Base-by-base conservation (phyloP, 2,888 invertebrate species). In the Drosophila neoperkinsi region DNA sequence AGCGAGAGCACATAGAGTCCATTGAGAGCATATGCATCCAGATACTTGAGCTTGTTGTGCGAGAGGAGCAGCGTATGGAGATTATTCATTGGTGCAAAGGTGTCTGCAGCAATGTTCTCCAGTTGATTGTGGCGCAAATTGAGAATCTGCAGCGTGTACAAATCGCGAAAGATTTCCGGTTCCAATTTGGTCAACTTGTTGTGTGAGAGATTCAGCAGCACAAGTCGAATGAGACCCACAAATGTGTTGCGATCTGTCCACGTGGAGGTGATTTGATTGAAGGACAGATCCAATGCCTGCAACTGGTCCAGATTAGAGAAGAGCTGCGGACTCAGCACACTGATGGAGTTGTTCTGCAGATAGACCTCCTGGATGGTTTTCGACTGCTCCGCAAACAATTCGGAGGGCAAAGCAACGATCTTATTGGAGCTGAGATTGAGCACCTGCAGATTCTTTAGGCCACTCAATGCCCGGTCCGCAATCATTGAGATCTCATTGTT, bases 81-180 rank as follows among this genome's bases (percentile, higher is more conserved):
- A 94, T 98, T 98, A 92, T 97, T 98, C 96, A 98, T 96, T 6
- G 97, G 97, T 46, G 97, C 95, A 93, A 98, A 98, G 2, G 98
- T 97, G 89, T 97, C 97, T 10, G 97, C 96, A 10, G 96, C 96
- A 74, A 98, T 96, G 69, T 95, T 96, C 91, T 97, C 97, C 64
- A 98, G 94, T 90, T 95, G 95, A 92, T 98, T 98, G 92, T 97
- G 96, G 82, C 97, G 96, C 80, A 98, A 94, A 91, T 98, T 97
- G 56, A 98, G 94, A 81, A 97, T 96, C 93, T 97, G 97, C 70
- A 98, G 94, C 21, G 97, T 97, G 90, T 98, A 97, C 74, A 98
- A 94, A 89, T 97, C 97, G 89, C 96, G 95, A 92, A 98, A 98
- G 84, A 97, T 96, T 82, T 96, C 96, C 25, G 97, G 96, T 84